phyloP scores from a whole-genome alignment of 2,797 vertebrate genomes.

The Sphenodon punctatus region DNA sequence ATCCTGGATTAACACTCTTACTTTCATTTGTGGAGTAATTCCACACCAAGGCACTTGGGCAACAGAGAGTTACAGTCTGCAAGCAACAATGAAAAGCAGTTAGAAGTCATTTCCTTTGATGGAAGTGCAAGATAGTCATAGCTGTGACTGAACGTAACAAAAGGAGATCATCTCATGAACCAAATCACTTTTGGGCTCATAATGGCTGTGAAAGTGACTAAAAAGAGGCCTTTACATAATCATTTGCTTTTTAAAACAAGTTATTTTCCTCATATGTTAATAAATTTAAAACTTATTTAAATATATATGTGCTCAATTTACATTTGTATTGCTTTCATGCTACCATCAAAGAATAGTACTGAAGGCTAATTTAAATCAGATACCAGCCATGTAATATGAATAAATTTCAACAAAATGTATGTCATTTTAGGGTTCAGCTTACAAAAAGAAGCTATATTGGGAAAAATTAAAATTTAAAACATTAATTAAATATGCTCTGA shows the following conservation, averaged over 20 bases:
- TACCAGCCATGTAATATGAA: not conserved
- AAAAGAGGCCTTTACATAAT: not conserved
- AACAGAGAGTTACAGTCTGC: slow-evolving; percentile 81
- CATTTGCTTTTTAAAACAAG: not conserved
- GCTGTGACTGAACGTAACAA: not conserved
- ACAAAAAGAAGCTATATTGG: not conserved
- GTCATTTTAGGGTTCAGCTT: not conserved
- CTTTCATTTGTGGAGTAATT: slow-evolving; percentile 79
- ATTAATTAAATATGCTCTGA: not conserved
- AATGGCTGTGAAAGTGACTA: not conserved
- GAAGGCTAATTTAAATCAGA: not conserved
- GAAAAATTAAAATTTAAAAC: not conserved
- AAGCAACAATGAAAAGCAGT: slow-evolving; percentile 14
- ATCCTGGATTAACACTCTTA: slow-evolving; percentile 75
- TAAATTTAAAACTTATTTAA: slow-evolving; percentile 2
- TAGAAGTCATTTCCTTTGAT: not conserved
- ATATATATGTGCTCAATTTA: not conserved
- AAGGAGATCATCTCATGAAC: not conserved
- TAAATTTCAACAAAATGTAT: not conserved
- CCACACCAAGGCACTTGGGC: slow-evolving; percentile 86
- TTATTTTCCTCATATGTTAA: not conserved
- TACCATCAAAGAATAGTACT: not conserved
- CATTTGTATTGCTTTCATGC: not conserved
- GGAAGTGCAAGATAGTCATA: not conserved
- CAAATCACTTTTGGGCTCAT: not conserved